phyloP scores from a whole-genome alignment of 2,113 vertebrate genomes.

The Melanerpes aurifrons region DNA sequence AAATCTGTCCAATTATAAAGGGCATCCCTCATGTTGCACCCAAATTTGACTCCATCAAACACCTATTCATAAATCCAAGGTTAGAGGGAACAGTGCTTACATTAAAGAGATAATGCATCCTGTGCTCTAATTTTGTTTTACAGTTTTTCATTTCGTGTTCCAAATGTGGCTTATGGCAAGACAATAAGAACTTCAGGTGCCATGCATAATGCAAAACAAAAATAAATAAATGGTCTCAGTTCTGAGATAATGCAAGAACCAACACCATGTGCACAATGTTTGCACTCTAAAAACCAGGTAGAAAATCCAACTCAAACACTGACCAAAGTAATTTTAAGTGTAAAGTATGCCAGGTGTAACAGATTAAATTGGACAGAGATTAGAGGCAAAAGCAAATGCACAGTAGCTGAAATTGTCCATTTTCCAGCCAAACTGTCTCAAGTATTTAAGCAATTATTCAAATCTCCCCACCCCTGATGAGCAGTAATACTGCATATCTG shows the following conservation, averaged over 20 bases:
- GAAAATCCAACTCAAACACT: not conserved
- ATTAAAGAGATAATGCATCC: not conserved
- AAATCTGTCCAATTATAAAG: not conserved
- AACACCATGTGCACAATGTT: not conserved
- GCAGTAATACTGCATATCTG: not conserved
- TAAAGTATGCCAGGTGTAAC: not conserved
- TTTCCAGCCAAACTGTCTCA: not conserved
- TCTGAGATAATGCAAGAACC: not conserved
- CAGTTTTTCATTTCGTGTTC: not conserved
- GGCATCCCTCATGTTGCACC: not conserved
- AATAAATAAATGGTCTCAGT: not conserved
- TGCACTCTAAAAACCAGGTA: not conserved
- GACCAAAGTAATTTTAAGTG: not conserved
- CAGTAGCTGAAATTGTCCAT: not conserved
- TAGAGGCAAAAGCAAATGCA: not conserved
- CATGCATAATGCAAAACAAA: not conserved
- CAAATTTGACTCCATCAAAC: conserved; percentile 1
- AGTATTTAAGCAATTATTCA: not conserved
- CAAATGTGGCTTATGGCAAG: not conserved
- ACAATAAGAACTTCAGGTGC: not conserved
- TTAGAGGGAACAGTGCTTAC: not conserved
- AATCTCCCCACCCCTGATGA: not conserved
- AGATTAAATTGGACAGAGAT: not conserved
- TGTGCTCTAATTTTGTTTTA: not conserved
- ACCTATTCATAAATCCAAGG: not conserved